These are phyloP conservation scores for Pycnonotus jocosus DNA, from an alignment of 2,113 vertebrate species.

Conservation along the genomic window DNA sequence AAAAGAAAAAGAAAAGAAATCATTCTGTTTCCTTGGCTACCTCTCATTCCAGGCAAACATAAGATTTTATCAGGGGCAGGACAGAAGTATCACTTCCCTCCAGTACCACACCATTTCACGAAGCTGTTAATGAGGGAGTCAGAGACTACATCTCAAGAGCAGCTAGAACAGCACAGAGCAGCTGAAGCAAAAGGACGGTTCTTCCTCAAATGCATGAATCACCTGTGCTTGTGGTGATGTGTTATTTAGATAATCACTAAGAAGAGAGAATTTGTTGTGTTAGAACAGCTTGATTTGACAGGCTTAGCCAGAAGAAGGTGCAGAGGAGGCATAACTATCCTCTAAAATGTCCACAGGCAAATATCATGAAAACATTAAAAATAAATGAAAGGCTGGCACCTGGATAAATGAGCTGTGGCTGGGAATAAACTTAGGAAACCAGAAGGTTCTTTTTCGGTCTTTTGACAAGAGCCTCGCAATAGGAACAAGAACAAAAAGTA, in stretches of 20 bases:
- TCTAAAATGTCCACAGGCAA: background rate
- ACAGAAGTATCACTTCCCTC: background rate
- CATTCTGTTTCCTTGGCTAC: background rate
- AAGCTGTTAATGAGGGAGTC: background rate
- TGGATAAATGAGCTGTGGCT: background rate
- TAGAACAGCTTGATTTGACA: background rate
- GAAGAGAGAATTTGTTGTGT: background rate
- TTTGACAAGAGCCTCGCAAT: background rate
- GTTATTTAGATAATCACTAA: background rate
- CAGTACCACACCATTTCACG: background rate
- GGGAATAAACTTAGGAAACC: background rate
- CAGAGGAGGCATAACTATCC: background rate
- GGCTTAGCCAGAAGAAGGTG: background rate
- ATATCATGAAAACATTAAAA: background rate
- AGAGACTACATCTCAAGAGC: background rate
- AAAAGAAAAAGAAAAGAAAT: background rate
- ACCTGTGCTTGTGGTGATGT: background rate
- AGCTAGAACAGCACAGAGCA: background rate
- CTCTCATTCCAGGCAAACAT: background rate
- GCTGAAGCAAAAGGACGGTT: background rate
- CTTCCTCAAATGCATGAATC: background rate
- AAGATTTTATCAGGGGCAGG: background rate
- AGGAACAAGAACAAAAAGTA: background rate
- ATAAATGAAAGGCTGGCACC: background rate
- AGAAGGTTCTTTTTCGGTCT: background rate